A percentile compares a stretch with the other conserved stretches of the same genome.
phyloP scores from a whole-genome alignment of 2,797 vertebrate genomes.

The Carduelis carduelis region DNA sequence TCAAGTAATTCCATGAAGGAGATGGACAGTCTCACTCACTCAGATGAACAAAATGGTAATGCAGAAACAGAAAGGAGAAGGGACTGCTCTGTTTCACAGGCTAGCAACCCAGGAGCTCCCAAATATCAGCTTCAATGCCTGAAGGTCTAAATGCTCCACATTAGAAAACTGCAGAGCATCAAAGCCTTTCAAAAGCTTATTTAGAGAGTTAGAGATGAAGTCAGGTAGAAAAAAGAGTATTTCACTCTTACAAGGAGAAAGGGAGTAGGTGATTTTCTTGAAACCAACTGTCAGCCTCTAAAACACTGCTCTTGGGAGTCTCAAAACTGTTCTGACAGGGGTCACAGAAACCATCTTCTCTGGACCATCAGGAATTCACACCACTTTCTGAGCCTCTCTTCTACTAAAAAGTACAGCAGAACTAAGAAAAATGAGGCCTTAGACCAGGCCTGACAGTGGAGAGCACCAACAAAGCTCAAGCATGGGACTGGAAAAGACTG shows the following conservation, averaged over 20 bases:
- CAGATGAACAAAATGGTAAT: neutral
- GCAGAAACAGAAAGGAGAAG: neutral
- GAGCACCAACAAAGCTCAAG: neutral
- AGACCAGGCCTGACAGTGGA: neutral
- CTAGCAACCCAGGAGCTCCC: neutral
- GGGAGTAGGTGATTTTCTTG: neutral
- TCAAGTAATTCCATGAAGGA: neutral
- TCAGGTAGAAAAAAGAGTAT: neutral
- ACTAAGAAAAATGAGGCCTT: neutral
- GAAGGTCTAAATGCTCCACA: neutral
- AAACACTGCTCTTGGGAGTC: neutral
- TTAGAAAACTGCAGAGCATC: neutral
- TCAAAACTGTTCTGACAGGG: neutral
- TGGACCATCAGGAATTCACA: neutral
- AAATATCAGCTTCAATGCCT: neutral
- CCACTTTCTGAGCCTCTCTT: neutral
- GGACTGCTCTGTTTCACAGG: neutral
- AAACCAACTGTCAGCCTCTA: neutral
- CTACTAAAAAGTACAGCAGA: neutral
- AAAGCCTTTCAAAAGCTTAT: neutral
- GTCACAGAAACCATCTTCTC: neutral
- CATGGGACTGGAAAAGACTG: neutral
- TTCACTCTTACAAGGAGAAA: neutral
- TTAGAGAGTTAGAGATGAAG: neutral
- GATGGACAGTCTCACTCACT: neutral